Evolutionary conservation across 2,113 vertebrate species (phyloP).

Genomic region (Oncorhynchus tshawytscha): DNA sequence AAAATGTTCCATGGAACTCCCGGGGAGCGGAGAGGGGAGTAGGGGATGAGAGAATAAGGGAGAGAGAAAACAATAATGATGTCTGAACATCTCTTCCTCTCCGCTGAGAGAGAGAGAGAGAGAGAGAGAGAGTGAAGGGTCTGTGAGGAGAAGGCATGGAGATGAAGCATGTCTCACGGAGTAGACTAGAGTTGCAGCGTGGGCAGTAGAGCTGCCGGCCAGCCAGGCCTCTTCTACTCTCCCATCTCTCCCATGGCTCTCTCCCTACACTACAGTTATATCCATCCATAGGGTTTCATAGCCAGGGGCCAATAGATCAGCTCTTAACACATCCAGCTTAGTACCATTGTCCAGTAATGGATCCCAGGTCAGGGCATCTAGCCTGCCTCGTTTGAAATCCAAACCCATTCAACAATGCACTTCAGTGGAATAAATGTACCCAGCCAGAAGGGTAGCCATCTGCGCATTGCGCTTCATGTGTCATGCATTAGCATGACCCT

Average conservation of each 20-base stretch:
- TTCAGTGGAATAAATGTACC: background rate
- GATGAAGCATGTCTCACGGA: background rate
- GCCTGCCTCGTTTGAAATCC: background rate
- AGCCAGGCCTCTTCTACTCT: no score
- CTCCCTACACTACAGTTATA: background rate
- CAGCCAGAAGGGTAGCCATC: background rate
- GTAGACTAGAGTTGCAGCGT: background rate
- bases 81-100: background rate
- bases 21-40: constrained; percentile 15
- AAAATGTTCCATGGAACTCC: constrained; percentile 7
- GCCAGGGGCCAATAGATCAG: background rate
- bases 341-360: background rate
- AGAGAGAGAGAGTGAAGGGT: background rate
- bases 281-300: background rate
- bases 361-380: background rate
- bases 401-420: background rate
- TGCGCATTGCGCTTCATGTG: background rate
- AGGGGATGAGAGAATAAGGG: constrained; percentile 3
- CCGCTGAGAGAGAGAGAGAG: no score
- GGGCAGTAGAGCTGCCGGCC: background rate
- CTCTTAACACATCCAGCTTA: constrained; percentile 1
- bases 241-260: background rate
- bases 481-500: background rate
- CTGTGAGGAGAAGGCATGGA: background rate
- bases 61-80: background rate